phyloP scores from a whole-genome alignment of 2,888 invertebrate genomes.

The Caenorhabditis sulstoni region DNA sequence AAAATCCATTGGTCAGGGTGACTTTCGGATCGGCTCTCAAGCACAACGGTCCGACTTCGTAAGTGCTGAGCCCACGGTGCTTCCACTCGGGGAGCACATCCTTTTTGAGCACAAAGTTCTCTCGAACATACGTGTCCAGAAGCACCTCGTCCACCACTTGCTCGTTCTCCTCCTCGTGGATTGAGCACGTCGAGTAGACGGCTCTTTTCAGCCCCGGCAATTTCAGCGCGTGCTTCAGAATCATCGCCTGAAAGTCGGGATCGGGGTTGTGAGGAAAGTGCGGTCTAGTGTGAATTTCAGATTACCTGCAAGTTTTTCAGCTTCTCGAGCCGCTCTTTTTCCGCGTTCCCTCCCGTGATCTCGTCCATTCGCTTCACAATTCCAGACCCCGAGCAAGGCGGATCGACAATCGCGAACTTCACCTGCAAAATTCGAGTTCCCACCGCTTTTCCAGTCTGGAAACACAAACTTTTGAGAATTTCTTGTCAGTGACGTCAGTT shows the following conservation, averaged over 20 bases:
- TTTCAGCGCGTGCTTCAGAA: slow-evolving; percentile 89
- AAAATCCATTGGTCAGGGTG: slow-evolving; percentile 90
- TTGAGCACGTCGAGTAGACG: slow-evolving; percentile 96
- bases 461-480: slow-evolving; percentile 71
- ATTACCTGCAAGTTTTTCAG: slow-evolving; percentile 79
- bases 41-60: slow-evolving; percentile 84
- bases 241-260: slow-evolving; percentile 85
- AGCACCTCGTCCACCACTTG: slow-evolving; percentile 84
- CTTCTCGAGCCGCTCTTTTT: slow-evolving; percentile 72
- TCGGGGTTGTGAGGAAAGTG: no score
- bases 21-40: slow-evolving; percentile 87
- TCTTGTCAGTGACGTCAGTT: slow-evolving; percentile 84
- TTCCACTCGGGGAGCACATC: slow-evolving; percentile 83
- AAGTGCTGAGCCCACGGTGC: slow-evolving; percentile 74
- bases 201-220: slow-evolving; percentile 91
- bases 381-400: slow-evolving; percentile 96
- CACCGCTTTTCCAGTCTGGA: no score
- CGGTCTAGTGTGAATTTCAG: neutral
- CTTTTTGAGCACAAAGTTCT: slow-evolving; percentile 73
- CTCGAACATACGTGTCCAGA: slow-evolving; percentile 64
- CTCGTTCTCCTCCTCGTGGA: slow-evolving; percentile 93
- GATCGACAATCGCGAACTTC: slow-evolving; percentile 94
- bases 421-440: slow-evolving; percentile 84
- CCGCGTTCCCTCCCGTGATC: slow-evolving; percentile 66
- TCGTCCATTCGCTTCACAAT: slow-evolving; percentile 80